Conservation (phyloP, 2,888 invertebrate genomes). For the Amblyjoppa fuscipennis region DNA sequence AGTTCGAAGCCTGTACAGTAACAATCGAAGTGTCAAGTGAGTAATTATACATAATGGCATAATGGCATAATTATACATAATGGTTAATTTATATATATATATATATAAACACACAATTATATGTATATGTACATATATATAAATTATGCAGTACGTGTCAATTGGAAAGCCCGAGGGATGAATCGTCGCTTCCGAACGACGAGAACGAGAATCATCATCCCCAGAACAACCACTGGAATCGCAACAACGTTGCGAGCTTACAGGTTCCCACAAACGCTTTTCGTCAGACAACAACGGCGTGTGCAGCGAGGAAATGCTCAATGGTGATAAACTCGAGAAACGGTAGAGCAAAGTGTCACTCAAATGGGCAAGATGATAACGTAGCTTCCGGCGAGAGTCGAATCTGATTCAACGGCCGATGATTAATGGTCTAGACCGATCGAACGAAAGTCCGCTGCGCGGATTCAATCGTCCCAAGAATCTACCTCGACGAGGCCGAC, state of each 20-base stretch:
- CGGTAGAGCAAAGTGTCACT: conserved; percentile 68
- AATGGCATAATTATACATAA: conserved; percentile 12
- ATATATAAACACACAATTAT: neutral
- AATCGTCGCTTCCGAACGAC: conserved; percentile 54
- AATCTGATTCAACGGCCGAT: conserved; percentile 70
- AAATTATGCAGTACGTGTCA: conserved; percentile 58
- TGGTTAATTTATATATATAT: neutral
- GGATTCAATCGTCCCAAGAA: neutral
- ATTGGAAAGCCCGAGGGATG: conserved; percentile 55
- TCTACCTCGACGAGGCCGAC: neutral
- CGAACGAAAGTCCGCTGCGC: neutral
- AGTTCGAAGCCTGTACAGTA: conserved; percentile 82
- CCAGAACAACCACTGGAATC: conserved; percentile 52
- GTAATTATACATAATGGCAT: conserved; percentile 25
- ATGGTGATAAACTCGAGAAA: conserved; percentile 71
- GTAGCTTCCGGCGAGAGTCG: conserved; percentile 71
- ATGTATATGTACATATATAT: neutral
- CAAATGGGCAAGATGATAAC: conserved; percentile 53
- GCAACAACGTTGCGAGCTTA: conserved; percentile 42
- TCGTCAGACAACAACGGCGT: conserved; percentile 26
- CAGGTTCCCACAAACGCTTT: conserved; percentile 29
- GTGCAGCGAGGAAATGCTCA: conserved; percentile 69
- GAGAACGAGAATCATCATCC: conserved; percentile 60
- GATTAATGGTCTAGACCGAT: neutral
- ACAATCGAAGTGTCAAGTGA: conserved; percentile 73